A percentile compares a stretch with the other conserved stretches of the same genome.
Evolutionary conservation across 2,888 invertebrate species (phyloP).

Genomic region (Antheraea assamensis): DNA sequence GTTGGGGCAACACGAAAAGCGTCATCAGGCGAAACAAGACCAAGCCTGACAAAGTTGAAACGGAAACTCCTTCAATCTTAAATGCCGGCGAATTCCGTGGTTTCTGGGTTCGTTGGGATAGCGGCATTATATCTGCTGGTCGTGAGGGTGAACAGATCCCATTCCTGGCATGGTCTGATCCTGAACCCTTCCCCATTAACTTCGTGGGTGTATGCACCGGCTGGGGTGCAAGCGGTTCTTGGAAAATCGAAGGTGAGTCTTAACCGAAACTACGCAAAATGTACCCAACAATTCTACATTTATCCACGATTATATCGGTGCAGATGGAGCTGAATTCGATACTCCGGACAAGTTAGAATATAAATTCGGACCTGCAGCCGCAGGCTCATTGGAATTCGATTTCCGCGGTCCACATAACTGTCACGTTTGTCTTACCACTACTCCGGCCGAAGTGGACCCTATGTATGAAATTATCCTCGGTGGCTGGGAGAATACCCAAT

Average conservation of each 20-base stretch:
- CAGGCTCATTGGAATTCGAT: conserved; percentile 80
- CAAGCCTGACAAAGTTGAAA: conserved; percentile 88
- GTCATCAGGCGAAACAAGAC: conserved; percentile 90
- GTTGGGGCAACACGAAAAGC: conserved; percentile 93
- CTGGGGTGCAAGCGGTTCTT: conserved; percentile 91
- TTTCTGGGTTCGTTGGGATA: conserved; percentile 92
- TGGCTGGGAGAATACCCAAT: conserved; percentile 86
- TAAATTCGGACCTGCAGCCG: conserved; percentile 80
- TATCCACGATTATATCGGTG: conserved; percentile 55
- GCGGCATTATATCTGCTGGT: conserved; percentile 86
- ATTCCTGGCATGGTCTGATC: conserved; percentile 88
- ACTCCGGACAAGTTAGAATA: conserved; percentile 83
- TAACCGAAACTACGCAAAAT: conserved; percentile 51
- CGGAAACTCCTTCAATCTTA: conserved; percentile 87
- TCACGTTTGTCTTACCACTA: conserved; percentile 82
- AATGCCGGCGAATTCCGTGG: conserved; percentile 88
- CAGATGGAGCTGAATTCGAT: conserved; percentile 80
- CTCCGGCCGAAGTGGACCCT: conserved; percentile 80
- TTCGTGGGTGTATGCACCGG: conserved; percentile 93
- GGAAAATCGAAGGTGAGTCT: conserved; percentile 89
- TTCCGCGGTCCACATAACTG: conserved; percentile 85
- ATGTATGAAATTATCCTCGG: conserved; percentile 87
- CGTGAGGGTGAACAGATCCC: conserved; percentile 87
- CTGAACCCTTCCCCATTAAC: conserved; percentile 86
- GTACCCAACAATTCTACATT: conserved; percentile 73